Evolutionary conservation across 2,888 invertebrate species (phyloP), one percentile per base, ranked within the genome.

Genomic region (Drosophila helvetica): DNA sequence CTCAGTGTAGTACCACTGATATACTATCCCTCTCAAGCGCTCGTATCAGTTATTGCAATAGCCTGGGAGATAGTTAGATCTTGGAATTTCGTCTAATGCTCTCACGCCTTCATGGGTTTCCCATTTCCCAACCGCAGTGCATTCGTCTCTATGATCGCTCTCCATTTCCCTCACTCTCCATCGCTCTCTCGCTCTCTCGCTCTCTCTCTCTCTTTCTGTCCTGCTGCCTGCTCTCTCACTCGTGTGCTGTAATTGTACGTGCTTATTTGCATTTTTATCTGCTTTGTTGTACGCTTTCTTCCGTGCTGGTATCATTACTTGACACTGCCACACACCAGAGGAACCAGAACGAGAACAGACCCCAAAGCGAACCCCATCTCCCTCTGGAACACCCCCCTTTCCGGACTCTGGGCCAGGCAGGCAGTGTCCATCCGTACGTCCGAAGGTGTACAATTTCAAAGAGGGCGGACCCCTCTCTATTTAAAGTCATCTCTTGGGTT

Each of bases 221-320:
- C 1, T 6, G 5, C 15, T 38, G 0, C 30, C 30, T 30, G 1
- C 38, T 38, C 15, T 5, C n/a, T 2, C 7, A 19, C n/a, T 17
- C 18, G 38, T 38, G 2, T n/a, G 38, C 55, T 48, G 56, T 66
- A 66, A 66, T 66, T 66, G 66, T 66, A 66, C 83, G 84, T 84
- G 83, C 86, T 69, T 75, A 84, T 84, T 84, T 84, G 81, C 83
- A 84, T 84, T 79, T 86, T 84, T 68, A 74, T 81, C 59, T 73
- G 72, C 68, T 81, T 68, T 76, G 78, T 63, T 81, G 79, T 84
- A 65, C 63, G 79, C 79, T 84, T 84, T 86, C 85, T 84, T 84
- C 69, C 81, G 69, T 38, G 38, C 38, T 38, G 38, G 38, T 63
- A 72, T 75, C 73, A 85, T 67, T 59, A 59, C 61, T 58, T 56